Evolutionary conservation across 30 jellyfish, hydroid and myxozoan species (phyloP).

Genomic region (Rhopilema esculentum): DNA sequence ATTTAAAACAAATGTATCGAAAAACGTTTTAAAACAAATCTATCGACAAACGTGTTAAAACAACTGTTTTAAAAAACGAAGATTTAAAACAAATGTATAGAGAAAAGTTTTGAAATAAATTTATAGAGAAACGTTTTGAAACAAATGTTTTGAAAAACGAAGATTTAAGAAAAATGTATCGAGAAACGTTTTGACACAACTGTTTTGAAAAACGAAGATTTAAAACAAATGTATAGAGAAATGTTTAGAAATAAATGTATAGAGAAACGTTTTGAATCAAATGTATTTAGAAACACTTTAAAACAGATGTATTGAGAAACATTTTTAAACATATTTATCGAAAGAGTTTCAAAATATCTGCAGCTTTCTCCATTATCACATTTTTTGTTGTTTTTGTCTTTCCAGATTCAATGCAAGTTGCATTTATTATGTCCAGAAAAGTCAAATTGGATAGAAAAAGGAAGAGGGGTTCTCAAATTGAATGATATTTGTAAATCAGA

Average conservation of each 20-base stretch:
- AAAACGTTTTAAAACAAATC: too few relatives aligned
- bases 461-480: conserved; percentile 89
- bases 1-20: too few relatives aligned
- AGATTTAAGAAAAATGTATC: too few relatives aligned
- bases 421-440: conserved; percentile 75
- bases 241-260: not conserved
- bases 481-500: conserved; percentile 94
- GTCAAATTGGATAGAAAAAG: conserved; percentile 89
- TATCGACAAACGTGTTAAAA: too few relatives aligned
- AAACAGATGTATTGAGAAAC: not conserved
- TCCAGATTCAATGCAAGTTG: conserved; percentile 88
- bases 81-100: too few relatives aligned
- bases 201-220: too few relatives aligned
- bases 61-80: too few relatives aligned
- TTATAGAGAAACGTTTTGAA: too few relatives aligned
- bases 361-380: not conserved
- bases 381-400: not conserved
- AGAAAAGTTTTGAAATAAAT: too few relatives aligned
- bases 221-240: too few relatives aligned
- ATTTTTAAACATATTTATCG: not conserved
- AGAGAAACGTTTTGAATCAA: not conserved
- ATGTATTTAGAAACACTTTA: not conserved
- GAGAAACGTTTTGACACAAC: too few relatives aligned
- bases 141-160: too few relatives aligned
- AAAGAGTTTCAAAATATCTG: not conserved